Evolutionary conservation across 2,113 vertebrate genomes (phyloP).

Genomic region (Cyanoderma ruficeps): DNA sequence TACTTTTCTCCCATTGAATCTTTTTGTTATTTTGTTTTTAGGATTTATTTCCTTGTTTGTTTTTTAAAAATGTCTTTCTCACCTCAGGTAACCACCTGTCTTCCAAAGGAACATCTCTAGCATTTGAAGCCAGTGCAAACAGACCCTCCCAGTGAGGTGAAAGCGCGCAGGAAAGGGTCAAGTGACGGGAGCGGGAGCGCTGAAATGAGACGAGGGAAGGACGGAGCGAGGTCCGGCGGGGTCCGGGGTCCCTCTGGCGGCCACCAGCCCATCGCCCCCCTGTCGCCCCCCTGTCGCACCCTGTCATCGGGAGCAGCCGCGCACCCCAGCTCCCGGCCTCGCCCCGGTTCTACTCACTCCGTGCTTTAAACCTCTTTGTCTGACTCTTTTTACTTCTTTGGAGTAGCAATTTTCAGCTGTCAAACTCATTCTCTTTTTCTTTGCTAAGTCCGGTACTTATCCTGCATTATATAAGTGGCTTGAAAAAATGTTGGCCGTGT

Average conservation of each 20-base stretch:
- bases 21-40: not conserved
- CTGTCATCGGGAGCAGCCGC: too few species aligned
- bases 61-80: not conserved
- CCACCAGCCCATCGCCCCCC: not conserved
- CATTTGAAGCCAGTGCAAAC: accelerated
- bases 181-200: accelerated
- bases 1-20: not conserved
- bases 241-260: not conserved
- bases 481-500: not conserved
- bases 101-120: accelerated
- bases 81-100: accelerated
- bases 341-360: accelerated
- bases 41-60: not conserved
- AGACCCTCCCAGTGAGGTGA: accelerated
- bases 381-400: not conserved
- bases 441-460: not conserved
- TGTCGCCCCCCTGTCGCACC: accelerated
- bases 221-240: accelerated
- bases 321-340: accelerated
- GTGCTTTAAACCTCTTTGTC: accelerated
- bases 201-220: accelerated
- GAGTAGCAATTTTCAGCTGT: accelerated
- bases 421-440: not conserved
- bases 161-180: accelerated
- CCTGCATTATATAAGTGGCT: not conserved